Percentiles rank a stretch among this genome's conserved stretches.
These are phyloP conservation scores for Tupaia chinensis DNA, from an alignment of 2,113 vertebrate species.

Conservation along the genomic window DNA sequence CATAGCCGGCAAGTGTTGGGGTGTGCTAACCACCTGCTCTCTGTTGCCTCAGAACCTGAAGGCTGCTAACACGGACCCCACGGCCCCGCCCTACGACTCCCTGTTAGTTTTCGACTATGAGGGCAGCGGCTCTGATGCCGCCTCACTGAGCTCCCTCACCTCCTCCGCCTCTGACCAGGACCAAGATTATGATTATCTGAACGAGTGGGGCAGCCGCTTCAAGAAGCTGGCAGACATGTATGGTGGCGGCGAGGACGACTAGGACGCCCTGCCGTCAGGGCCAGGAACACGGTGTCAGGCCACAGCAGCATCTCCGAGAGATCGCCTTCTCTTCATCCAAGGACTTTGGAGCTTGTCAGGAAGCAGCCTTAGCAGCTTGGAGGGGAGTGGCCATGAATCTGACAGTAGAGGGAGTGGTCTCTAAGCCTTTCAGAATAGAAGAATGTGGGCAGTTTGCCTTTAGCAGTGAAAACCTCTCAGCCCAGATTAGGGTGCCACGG, in stretches of 20 bases:
- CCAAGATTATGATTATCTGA: conserved; percentile 92
- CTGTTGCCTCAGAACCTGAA: conserved; percentile 89
- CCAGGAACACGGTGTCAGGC: neutral
- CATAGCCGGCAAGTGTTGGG: accelerated
- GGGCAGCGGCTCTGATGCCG: conserved; percentile 91
- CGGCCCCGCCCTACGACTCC: conserved; percentile 93
- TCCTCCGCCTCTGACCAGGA: conserved; percentile 89
- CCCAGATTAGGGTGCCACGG: neutral
- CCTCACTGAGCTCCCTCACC: conserved; percentile 92
- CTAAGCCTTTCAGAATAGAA: neutral
- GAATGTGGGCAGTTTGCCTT: neutral
- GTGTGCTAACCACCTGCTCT: conserved; percentile 14
- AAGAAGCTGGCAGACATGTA: conserved; percentile 95
- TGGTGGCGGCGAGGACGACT: conserved; percentile 90
- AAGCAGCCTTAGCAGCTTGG: neutral
- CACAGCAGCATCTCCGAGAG: neutral
- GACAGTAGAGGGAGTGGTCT: neutral
- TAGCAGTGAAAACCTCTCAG: neutral
- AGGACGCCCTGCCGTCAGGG: neutral
- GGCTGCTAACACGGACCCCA: conserved; percentile 92
- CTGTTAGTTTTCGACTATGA: conserved; percentile 94
- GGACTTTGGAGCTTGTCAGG: neutral
- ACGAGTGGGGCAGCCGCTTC: conserved; percentile 92
- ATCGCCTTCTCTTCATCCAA: neutral
- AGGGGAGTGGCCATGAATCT: neutral